Evolutionary conservation across 2,888 invertebrate genomes (phyloP).

Genomic region (Chrysodeixis includens): DNA sequence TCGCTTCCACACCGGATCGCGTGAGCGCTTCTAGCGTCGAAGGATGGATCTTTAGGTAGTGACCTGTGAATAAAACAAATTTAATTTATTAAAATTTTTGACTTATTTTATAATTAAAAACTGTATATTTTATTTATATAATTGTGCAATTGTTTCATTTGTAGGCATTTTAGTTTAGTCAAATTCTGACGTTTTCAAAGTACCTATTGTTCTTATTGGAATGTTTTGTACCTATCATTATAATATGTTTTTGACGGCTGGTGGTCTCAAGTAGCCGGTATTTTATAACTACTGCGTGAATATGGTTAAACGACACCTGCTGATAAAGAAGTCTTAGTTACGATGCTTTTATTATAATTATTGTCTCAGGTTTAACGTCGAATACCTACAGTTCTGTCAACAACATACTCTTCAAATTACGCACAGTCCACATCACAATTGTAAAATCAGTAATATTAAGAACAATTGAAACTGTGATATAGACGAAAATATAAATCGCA

Average conservation of each 20-base stretch:
- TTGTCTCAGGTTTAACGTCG: neutral
- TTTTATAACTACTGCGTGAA: neutral
- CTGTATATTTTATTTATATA: no score
- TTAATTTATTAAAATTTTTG: neutral
- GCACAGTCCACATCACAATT: no score
- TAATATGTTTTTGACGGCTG: no score
- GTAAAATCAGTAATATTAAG: no score
- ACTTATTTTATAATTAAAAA: neutral
- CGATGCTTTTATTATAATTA: neutral
- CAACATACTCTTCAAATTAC: neutral
- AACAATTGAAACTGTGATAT: no score
- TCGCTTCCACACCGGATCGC: conserved; percentile 94
- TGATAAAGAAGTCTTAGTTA: neutral
- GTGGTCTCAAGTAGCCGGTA: neutral
- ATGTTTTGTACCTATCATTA: no score
- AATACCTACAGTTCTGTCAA: neutral
- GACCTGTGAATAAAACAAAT: conserved; percentile 75
- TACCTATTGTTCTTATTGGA: no score
- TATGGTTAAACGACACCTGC: neutral
- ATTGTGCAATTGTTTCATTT: no score
- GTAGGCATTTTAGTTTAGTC: no score
- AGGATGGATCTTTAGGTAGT: conserved; percentile 94
- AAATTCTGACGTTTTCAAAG: no score
- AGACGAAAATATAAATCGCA: no score
- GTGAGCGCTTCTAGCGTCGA: conserved; percentile 94